Conservation (phyloP, 2,113 vertebrate species). For the Ellobius talpinus region DNA sequence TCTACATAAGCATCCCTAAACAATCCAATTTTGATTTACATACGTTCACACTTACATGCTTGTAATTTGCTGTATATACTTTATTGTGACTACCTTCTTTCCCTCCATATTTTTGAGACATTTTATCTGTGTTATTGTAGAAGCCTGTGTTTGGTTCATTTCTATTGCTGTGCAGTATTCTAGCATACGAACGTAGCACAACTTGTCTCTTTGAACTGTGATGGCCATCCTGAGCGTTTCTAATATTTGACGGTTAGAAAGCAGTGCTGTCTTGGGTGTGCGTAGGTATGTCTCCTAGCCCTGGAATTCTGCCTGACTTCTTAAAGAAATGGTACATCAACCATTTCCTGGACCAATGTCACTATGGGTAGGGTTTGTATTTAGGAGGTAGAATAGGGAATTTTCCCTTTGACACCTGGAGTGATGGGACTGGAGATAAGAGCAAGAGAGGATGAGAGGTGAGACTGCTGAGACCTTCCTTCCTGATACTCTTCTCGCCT, state of each 20-base stretch:
- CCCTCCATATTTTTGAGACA: background rate
- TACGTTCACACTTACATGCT: background rate
- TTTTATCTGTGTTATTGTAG: background rate
- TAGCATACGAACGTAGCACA: background rate
- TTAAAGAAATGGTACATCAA: background rate
- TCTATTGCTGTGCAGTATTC: background rate
- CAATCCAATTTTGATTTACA: background rate
- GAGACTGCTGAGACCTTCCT: background rate
- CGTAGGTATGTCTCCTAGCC: background rate
- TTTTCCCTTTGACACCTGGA: slow-evolving; percentile 6
- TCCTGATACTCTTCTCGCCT: background rate
- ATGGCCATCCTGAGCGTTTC: background rate
- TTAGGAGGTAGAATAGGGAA: slow-evolving; percentile 3
- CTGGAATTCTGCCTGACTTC: slow-evolving; percentile 6
- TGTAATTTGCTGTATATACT: background rate
- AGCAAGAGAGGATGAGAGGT: background rate
- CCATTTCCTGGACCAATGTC: background rate
- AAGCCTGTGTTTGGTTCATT: background rate
- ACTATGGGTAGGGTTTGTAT: background rate
- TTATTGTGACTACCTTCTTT: background rate
- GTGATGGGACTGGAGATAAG: background rate
- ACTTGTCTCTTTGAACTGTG: background rate
- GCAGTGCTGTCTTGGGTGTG: background rate
- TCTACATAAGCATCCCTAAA: background rate
- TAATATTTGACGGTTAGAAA: background rate